Conservation (phyloP, 1,140 invertebrate species). For the Rhopalosiphum maidis region DNA sequence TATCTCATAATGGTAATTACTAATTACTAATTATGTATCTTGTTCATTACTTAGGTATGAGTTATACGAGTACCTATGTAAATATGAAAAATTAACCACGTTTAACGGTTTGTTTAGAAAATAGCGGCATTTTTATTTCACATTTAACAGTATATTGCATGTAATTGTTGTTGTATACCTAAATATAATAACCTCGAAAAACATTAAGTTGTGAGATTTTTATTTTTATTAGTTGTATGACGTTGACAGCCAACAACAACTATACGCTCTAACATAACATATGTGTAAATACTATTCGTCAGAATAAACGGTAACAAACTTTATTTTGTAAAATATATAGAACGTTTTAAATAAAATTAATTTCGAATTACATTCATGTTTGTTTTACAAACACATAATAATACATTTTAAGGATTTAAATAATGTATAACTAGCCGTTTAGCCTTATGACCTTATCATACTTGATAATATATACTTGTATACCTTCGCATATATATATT, state of each 20-base stretch:
- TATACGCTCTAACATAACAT: neutral
- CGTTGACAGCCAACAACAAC: neutral
- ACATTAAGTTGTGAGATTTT: constrained; percentile 30
- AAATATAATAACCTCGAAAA: constrained; percentile 27
- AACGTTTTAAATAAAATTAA: neutral
- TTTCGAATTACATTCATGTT: neutral
- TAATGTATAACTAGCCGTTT: neutral
- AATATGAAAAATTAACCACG: neutral
- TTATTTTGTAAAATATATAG: neutral
- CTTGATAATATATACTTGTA: neutral
- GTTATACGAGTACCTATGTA: neutral
- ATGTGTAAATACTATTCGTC: constrained; percentile 2
- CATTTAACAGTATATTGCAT: neutral
- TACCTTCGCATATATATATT: neutral
- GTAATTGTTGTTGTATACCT: neutral
- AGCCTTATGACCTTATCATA: neutral
- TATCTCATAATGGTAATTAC: neutral
- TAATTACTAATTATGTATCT: neutral
- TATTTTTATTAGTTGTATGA: constrained; percentile 40
- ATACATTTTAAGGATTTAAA: constrained; percentile 17
- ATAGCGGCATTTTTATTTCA: neutral
- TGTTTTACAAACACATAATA: neutral
- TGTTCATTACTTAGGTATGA: neutral
- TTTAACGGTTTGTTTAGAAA: neutral
- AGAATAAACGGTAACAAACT: neutral